These are phyloP conservation scores for Dynastes hyllus DNA, from an alignment of 2,888 invertebrate species.

Conservation along the genomic window DNA sequence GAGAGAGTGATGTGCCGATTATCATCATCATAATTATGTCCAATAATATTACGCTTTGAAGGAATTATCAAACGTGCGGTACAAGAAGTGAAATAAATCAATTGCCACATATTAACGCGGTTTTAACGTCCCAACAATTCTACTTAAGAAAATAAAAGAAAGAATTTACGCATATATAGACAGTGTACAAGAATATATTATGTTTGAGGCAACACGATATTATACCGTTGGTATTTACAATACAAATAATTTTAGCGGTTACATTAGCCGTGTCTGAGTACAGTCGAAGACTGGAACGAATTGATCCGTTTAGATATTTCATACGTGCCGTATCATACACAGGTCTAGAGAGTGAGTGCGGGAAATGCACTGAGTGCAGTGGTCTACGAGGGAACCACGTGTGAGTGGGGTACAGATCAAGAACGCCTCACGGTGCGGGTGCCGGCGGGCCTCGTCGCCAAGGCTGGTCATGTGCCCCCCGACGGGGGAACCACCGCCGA, in stretches of 20 bases:
- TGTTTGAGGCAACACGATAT: constrained; percentile 16
- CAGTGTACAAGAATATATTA: constrained; percentile 22
- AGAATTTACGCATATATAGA: constrained; percentile 1
- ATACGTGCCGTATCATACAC: constrained; percentile 32
- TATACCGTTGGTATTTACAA: constrained; percentile 16
- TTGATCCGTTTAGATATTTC: constrained; percentile 23
- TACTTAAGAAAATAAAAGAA: neutral
- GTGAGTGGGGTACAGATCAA: constrained; percentile 65
- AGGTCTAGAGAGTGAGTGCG: constrained; percentile 58
- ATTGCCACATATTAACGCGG: neutral
- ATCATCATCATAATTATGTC: constrained; percentile 18
- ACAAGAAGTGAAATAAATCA: constrained; percentile 32
- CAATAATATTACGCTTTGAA: constrained; percentile 23
- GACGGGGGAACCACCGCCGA: constrained; percentile 72
- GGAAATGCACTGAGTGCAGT: constrained; percentile 66
- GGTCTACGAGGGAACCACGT: constrained; percentile 67
- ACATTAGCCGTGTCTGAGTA: constrained; percentile 9
- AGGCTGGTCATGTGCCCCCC: constrained; percentile 72
- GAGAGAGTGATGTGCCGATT: constrained; percentile 43
- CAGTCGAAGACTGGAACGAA: constrained; percentile 12
- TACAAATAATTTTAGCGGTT: neutral
- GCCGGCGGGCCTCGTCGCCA: constrained; percentile 71
- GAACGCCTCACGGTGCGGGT: constrained; percentile 72
- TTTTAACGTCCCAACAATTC: neutral
- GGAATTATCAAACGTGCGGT: constrained; percentile 33